Percentiles rank a stretch among this genome's conserved stretches.
phyloP scores from a whole-genome alignment of 2,113 vertebrate genomes.

The Rynchops niger region DNA sequence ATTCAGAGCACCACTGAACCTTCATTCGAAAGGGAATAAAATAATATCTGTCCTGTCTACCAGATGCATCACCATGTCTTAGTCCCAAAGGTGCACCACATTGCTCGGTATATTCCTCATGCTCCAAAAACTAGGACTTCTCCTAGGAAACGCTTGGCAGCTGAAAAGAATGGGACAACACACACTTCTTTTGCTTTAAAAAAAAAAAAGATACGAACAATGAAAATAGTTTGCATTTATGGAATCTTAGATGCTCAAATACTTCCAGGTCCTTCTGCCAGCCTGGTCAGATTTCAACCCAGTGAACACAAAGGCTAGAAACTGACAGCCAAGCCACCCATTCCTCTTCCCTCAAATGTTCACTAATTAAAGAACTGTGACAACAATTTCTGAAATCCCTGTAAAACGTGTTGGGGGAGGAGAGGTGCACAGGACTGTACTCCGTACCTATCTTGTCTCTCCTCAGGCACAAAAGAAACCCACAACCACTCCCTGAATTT shows the following conservation, averaged over 20 bases:
- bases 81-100: not conserved
- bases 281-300: not conserved
- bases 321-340: not conserved
- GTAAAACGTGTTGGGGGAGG: not conserved
- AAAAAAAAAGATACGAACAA: not conserved
- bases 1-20: not conserved
- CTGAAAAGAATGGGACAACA: not conserved
- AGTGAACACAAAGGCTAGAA: not conserved
- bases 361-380: not conserved
- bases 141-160: not conserved
- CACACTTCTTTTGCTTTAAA: not conserved
- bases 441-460: not conserved
- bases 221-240: not conserved
- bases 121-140: not conserved
- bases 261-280: not conserved
- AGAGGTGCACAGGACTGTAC: not conserved
- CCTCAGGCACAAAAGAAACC: not conserved
- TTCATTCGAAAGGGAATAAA: not conserved
- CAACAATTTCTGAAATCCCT: not conserved
- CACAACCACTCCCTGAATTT: not conserved
- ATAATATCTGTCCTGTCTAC: not conserved
- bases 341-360: not conserved
- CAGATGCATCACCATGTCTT: not conserved
- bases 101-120: not conserved
- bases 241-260: not conserved